Base-by-base conservation (phyloP, 2,888 invertebrate genomes). In the Helicoverpa assulta region DNA sequence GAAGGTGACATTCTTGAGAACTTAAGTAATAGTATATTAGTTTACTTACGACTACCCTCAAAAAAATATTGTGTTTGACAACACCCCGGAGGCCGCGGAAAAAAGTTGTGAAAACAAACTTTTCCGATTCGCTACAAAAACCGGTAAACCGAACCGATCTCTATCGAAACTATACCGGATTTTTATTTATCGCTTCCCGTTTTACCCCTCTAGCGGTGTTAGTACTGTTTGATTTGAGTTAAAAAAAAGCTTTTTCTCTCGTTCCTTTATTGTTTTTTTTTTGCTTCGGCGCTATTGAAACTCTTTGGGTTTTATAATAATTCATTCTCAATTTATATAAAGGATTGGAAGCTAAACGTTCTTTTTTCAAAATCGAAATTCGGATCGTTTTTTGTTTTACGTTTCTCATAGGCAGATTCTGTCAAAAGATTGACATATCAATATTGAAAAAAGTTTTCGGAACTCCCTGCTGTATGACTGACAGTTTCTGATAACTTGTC, bases 61-160 rank as follows among this genome's bases (percentile, higher is more conserved):
- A 8, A 62, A 26, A 73, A 80, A 83, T 73, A 76, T 74, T 68
- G 62, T 78, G 63, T 78, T 68, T 74, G 74, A 83, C 78, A 83
- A 74, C 72, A 73, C 84, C 83, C 81, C 26, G 58, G 76, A 66
- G 83, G 76, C 66, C 68, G 33, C 19, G 50, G 71, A 72, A 85
- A 83, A 78, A 80, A 74, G 53, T 66, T 65, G 66, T 70, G 63
- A 70, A 82, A 80, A 80, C 65, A 75, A 85, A 83, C 65, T 85
- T 83, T 78, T 62, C 75, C 79, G 72, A 76, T 83, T 83, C 75
- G 69, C 70, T 73, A 79, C 74, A 79, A 83, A 83, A 83, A 78
- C 76, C 70, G 81, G 78, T 81, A 80, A 83, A 80, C 73, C 74
- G 73, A 74, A 67, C 74, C 68, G 77, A 76, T 83, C 65, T 71